Evolutionary conservation across 53 echinoderm and acorn worm genomes (phyloP).

Genomic region (Antedon mediterranea): DNA sequence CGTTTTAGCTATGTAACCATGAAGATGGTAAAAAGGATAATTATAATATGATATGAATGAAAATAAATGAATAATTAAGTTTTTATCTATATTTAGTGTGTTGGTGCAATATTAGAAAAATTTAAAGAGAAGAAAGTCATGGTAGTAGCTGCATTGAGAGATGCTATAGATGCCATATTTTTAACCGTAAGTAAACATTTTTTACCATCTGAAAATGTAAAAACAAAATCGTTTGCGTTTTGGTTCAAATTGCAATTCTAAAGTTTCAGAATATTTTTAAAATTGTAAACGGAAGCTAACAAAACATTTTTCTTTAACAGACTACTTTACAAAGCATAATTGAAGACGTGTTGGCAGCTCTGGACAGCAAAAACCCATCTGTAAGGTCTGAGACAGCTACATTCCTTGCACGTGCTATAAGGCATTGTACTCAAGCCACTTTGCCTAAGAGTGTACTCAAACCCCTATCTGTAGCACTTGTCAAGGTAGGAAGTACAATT

Average conservation of each 20-base stretch:
- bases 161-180: slow-evolving; percentile 76
- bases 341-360: slow-evolving; percentile 65
- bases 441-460: slow-evolving; percentile 67
- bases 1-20: too few species aligned
- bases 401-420: slow-evolving; percentile 55
- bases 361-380: slow-evolving; percentile 78
- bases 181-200: slow-evolving; percentile 69
- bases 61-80: too few species aligned
- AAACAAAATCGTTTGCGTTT: too few species aligned
- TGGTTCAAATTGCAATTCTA: too few species aligned
- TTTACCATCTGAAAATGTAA: not conserved
- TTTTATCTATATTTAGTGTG: slow-evolving; percentile 34
- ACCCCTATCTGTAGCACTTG: slow-evolving; percentile 51
- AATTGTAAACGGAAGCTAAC: too few species aligned
- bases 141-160: slow-evolving; percentile 64
- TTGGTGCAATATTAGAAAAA: slow-evolving; percentile 68
- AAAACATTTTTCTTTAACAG: slow-evolving; percentile 33
- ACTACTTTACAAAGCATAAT: slow-evolving; percentile 53
- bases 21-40: too few species aligned
- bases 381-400: slow-evolving; percentile 61
- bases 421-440: slow-evolving; percentile 36
- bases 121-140: slow-evolving; percentile 83
- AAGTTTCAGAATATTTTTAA: too few species aligned
- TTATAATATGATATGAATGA: too few species aligned
- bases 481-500: slow-evolving; percentile 37